Evolutionary conservation across 2,113 vertebrate genomes (phyloP).

Genomic region (Hystrix brachyura): DNA sequence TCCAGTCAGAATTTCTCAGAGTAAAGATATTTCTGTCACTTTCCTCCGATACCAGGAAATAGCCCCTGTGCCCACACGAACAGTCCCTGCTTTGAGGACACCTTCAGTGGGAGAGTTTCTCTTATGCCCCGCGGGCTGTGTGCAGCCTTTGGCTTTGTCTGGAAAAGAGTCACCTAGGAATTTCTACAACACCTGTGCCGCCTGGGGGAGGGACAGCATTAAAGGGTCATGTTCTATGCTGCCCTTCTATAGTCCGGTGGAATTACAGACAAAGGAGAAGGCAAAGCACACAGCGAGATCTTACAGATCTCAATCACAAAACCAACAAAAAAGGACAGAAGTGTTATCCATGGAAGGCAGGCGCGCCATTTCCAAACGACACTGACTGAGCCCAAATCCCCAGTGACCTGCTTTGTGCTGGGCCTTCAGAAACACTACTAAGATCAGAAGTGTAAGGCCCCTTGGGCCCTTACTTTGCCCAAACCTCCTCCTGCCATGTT

Average conservation of each 20-base stretch:
- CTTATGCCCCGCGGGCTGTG: accelerated
- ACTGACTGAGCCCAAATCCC: constrained; percentile 46
- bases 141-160: not conserved
- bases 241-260: not conserved
- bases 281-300: not conserved
- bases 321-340: not conserved
- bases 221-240: constrained; percentile 1
- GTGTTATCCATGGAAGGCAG: constrained; percentile 19
- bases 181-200: constrained; percentile 29
- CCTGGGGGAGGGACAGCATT: not conserved
- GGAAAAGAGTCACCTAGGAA: constrained; percentile 45
- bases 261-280: not conserved
- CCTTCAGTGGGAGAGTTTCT: not conserved
- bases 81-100: not conserved
- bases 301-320: constrained; percentile 37
- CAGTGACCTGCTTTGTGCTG: not conserved
- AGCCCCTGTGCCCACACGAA: not conserved
- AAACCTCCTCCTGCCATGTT: not conserved
- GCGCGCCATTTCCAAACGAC: not conserved
- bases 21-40: not conserved
- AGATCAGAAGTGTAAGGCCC: not conserved
- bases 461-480: not conserved
- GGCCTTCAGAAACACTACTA: constrained; percentile 40
- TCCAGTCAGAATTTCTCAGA: not conserved
- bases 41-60: not conserved